These are phyloP conservation scores for Drosophila azteca DNA, from an alignment of 1,140 invertebrate genomes.

Conservation along the genomic window DNA sequence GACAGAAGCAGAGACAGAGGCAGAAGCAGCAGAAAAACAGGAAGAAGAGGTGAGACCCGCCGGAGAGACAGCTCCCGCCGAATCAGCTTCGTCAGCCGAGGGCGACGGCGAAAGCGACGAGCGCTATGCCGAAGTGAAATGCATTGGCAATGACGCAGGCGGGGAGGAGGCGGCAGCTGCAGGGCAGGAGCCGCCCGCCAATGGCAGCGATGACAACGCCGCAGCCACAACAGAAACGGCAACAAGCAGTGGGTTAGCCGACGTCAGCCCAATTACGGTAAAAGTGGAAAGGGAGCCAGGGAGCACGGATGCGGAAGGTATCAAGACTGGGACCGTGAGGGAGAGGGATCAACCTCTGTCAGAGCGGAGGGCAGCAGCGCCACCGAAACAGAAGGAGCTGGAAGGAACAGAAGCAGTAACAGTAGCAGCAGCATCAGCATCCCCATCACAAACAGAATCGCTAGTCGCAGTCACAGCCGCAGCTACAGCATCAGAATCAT, in stretches of 20 bases:
- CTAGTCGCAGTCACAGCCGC: slow-evolving; percentile 7
- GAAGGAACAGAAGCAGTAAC: slow-evolving; percentile 5
- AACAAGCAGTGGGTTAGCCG: slow-evolving; percentile 19
- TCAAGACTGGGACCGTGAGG: slow-evolving; percentile 63
- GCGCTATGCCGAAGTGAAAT: slow-evolving; percentile 13
- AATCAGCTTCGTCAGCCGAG: slow-evolving; percentile 10
- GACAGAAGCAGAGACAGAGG: slow-evolving; percentile 38
- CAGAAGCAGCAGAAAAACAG: slow-evolving; percentile 11
- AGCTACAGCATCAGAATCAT: slow-evolving; percentile 20
- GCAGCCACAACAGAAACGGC: slow-evolving; percentile 11
- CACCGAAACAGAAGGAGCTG: background rate
- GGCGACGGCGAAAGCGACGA: slow-evolving; percentile 9
- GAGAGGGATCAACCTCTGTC: slow-evolving; percentile 26
- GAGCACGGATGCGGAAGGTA: slow-evolving; percentile 33
- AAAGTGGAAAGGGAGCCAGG: slow-evolving; percentile 29
- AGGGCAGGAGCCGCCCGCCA: background rate
- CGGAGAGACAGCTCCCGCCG: too few species aligned
- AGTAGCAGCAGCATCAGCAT: slow-evolving; percentile 10
- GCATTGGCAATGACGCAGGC: slow-evolving; percentile 8
- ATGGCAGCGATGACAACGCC: slow-evolving; percentile 25
- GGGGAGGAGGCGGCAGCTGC: too few species aligned
- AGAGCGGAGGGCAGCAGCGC: background rate
- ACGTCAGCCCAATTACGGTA: slow-evolving; percentile 24
- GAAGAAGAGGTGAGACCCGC: slow-evolving; percentile 5
- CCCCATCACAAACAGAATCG: slow-evolving; percentile 15